Evolutionary conservation across 2,113 vertebrate genomes (phyloP).

Genomic region (Panurus biarmicus): DNA sequence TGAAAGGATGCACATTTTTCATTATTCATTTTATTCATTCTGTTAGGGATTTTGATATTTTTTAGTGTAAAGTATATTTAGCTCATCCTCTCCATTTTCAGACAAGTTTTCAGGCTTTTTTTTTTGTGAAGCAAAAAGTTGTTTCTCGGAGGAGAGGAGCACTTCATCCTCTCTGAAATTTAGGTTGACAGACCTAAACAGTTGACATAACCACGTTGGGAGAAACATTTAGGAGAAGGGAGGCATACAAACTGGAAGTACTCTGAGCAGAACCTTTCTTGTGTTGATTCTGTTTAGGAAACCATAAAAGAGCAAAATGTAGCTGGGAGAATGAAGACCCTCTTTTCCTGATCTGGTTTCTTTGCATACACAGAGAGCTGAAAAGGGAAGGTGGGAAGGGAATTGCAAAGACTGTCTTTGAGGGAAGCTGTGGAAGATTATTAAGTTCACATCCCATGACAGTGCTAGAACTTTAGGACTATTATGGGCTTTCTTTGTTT

Average conservation of each 20-base stretch:
- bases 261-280: neutral
- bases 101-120: neutral
- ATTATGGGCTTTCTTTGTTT: neutral
- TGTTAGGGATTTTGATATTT: neutral
- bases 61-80: neutral
- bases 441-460: neutral
- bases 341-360: neutral
- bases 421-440: neutral
- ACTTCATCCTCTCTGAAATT: neutral
- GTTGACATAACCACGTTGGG: neutral
- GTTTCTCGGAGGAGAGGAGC: neutral
- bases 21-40: neutral
- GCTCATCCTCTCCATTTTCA: neutral
- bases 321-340: neutral
- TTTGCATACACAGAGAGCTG: neutral
- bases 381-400: neutral
- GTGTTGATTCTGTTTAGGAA: neutral
- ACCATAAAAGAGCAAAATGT: neutral
- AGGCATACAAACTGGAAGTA: neutral
- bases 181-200: neutral
- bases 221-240: neutral
- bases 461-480: neutral
- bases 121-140: neutral
- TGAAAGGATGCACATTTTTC: neutral
- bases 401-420: neutral